A percentile compares a stretch with the other conserved stretches of the same genome.
These are phyloP conservation scores for Notothenia coriiceps DNA, from an alignment of 2,113 vertebrate species.

Conservation along the genomic window DNA sequence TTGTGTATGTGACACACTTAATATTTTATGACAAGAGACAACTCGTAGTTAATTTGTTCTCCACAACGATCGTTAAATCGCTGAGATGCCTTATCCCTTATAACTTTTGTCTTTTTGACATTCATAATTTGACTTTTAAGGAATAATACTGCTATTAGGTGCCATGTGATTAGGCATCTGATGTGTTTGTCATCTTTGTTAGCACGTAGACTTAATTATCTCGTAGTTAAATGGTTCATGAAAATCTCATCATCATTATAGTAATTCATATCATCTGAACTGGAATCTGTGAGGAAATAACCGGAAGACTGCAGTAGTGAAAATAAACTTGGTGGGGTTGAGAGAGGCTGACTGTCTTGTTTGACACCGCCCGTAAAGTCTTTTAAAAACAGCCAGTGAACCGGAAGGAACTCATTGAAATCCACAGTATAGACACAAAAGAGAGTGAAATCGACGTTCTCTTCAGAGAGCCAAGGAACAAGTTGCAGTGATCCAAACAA, in stretches of 20 bases:
- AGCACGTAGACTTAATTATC: constrained; percentile 1
- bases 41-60: no score
- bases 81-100: no score
- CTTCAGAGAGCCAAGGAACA: neutral
- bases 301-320: constrained; percentile 7
- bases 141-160: neutral
- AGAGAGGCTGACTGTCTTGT: neutral
- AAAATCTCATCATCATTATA: constrained; percentile 3
- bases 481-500: neutral
- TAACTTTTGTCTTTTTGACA: no score
- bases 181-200: neutral
- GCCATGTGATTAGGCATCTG: neutral
- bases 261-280: neutral
- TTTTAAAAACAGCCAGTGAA: neutral
- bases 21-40: no score
- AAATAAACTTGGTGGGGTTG: constrained; percentile 7
- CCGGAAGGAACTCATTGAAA: constrained; percentile 3
- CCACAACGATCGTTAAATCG: no score
- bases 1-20: no score
- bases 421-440: neutral
- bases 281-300: neutral
- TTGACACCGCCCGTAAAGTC: constrained; percentile 18
- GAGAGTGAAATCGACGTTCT: constrained; percentile 7
- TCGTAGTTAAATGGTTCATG: constrained; percentile 24
- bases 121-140: neutral